Evolutionary conservation across 2,113 vertebrate genomes (phyloP).

Genomic region (Sylvicapra grimmia): DNA sequence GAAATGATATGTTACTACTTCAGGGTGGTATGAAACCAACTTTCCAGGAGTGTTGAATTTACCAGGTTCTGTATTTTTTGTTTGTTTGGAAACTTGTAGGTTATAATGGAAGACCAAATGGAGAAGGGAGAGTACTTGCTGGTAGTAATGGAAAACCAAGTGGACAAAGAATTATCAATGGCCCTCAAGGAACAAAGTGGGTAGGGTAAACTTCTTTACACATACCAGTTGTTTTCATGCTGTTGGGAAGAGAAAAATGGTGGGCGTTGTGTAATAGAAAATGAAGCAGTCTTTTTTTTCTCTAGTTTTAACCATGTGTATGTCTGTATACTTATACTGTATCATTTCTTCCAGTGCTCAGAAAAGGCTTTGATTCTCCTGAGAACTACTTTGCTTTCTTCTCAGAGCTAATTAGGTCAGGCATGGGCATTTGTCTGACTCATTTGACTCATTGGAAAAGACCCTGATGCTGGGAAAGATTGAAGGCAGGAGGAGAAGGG

Average conservation of each 20-base stretch:
- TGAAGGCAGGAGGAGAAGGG: not conserved
- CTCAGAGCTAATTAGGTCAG: not conserved
- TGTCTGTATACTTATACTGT: not conserved
- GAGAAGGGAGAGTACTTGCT: constrained; percentile 80
- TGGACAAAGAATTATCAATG: constrained; percentile 91
- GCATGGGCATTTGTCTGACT: not conserved
- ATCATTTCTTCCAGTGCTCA: not conserved
- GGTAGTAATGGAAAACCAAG: constrained; percentile 81
- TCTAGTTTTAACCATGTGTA: not conserved
- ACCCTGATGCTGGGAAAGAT: not conserved
- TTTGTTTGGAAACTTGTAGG: constrained; percentile 76
- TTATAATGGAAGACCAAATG: constrained; percentile 85
- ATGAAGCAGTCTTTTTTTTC: not conserved
- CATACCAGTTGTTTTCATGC: constrained; percentile 50
- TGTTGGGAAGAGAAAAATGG: not conserved
- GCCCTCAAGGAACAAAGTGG: constrained; percentile 97
- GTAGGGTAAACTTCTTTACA: constrained; percentile 84
- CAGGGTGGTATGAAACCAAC: not conserved
- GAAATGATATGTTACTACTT: not conserved
- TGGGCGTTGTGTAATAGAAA: not conserved
- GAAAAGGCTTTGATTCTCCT: not conserved
- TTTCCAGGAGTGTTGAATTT: constrained; percentile 2
- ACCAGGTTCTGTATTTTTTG: not conserved
- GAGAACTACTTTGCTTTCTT: not conserved
- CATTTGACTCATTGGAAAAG: not conserved